These are phyloP conservation scores for Parochlus steinenii DNA, from an alignment of 2,888 invertebrate genomes.

Conservation along the genomic window DNA sequence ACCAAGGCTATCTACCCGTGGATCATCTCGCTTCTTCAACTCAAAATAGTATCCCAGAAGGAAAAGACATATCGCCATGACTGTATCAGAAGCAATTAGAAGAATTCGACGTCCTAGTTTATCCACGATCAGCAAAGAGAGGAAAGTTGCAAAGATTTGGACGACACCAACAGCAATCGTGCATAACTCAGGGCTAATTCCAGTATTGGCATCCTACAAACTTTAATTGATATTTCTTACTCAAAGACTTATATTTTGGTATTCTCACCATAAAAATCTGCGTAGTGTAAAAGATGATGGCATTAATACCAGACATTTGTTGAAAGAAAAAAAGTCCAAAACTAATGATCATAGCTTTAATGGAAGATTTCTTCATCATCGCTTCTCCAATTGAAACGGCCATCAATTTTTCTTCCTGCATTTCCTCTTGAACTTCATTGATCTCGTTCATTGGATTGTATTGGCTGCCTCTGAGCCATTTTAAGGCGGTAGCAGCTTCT, in stretches of 20 bases:
- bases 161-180: constrained; percentile 58
- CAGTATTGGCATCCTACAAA: constrained; percentile 39
- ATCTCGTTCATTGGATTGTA: constrained; percentile 4
- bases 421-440: background rate
- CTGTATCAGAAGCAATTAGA: constrained; percentile 44
- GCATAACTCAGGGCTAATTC: constrained; percentile 36
- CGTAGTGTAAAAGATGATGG: constrained; percentile 6
- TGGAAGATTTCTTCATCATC: constrained; percentile 33
- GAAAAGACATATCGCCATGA: constrained; percentile 47
- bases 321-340: constrained; percentile 67
- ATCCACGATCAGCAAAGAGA: constrained; percentile 55
- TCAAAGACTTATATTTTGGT: background rate
- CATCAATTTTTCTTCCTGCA: constrained; percentile 14
- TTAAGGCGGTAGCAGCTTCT: constrained; percentile 2
- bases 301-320: constrained; percentile 13
- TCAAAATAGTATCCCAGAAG: constrained; percentile 46
- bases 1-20: constrained; percentile 33
- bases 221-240: too few relatives aligned
- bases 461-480: constrained; percentile 6
- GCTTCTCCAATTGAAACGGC: constrained; percentile 56
- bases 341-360: constrained; percentile 45
- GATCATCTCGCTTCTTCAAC: constrained; percentile 19
- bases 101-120: constrained; percentile 53
- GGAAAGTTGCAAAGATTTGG: constrained; percentile 57
- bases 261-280: constrained; percentile 9